Evolutionary conservation across 2,888 invertebrate species (phyloP).

Genomic region (Aspidiotus destructor): DNA sequence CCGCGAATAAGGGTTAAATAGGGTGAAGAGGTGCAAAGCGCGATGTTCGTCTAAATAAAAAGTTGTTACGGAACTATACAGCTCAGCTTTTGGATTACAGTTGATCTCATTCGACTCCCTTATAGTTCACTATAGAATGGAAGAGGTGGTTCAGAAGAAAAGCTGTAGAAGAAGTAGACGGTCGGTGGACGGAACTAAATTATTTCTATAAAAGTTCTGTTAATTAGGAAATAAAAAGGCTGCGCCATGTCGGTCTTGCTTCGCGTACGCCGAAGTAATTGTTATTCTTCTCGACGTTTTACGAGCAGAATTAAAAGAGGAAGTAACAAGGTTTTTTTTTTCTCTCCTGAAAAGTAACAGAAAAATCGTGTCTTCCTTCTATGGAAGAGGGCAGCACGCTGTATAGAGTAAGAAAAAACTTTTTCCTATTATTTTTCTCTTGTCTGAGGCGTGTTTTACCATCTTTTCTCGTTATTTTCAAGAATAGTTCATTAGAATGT

Average conservation of each 20-base stretch:
- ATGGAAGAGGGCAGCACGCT: not conserved
- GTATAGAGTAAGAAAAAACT: not conserved
- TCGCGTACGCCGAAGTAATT: not conserved
- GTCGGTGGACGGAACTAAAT: conserved; percentile 6
- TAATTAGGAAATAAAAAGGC: conserved; percentile 16
- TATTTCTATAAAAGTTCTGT: conserved; percentile 16
- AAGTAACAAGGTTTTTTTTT: not conserved
- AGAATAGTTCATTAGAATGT: conserved; percentile 1
- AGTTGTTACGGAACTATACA: too few species aligned
- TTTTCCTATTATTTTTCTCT: conserved; percentile 1
- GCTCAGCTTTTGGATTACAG: conserved; percentile 3
- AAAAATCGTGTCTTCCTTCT: too few species aligned
- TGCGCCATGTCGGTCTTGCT: not conserved
- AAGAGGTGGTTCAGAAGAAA: too few species aligned
- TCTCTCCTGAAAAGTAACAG: not conserved
- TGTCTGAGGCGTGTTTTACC: not conserved
- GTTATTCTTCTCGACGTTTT: conserved; percentile 15
- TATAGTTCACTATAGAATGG: not conserved
- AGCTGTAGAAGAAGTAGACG: too few species aligned
- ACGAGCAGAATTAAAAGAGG: conserved; percentile 12
- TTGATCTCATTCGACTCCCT: not conserved
- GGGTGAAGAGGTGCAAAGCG: too few species aligned
- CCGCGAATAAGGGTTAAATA: not conserved
- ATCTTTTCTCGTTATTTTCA: not conserved
- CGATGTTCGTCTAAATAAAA: too few species aligned